phyloP scores from a whole-genome alignment of 2,797 vertebrate genomes.

The Buphagus erythrorhynchus region DNA sequence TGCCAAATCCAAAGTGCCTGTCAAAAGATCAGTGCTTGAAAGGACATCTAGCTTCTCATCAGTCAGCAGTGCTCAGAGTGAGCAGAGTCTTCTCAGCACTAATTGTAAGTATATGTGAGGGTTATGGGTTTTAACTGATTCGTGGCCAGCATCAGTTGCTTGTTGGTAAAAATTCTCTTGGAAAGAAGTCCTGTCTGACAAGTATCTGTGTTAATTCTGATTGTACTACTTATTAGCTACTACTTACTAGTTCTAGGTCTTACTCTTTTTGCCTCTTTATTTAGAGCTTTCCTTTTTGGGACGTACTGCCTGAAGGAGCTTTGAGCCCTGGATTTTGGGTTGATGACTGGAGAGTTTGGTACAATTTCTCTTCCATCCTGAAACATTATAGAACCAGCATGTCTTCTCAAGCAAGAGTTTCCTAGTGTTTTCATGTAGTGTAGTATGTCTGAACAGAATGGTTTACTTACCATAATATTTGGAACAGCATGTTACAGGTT shows the following conservation, averaged over 20 bases:
- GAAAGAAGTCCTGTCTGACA: neutral
- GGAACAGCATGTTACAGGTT: rapidly evolving
- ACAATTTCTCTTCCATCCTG: neutral
- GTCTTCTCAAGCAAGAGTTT: neutral
- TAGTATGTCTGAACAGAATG: neutral
- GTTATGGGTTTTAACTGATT: neutral
- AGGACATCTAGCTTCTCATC: constrained; percentile 72
- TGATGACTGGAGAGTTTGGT: neutral
- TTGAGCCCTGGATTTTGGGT: neutral
- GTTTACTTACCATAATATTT: neutral
- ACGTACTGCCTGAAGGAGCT: neutral
- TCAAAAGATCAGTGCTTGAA: constrained; percentile 61
- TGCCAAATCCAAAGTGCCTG: constrained; percentile 74
- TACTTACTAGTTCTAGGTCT: neutral
- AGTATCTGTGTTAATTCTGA: neutral
- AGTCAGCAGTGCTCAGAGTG: constrained; percentile 71
- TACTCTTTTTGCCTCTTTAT: neutral
- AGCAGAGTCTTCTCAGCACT: constrained; percentile 60
- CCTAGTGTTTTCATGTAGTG: neutral
- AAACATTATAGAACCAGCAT: neutral
- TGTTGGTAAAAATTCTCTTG: neutral
- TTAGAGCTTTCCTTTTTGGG: neutral
- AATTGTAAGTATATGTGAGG: constrained; percentile 76
- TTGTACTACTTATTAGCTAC: neutral
- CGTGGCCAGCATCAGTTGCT: neutral